Evolutionary conservation across 1,140 invertebrate genomes (phyloP), one percentile per base, ranked within the genome.

Genomic region (Nebria ingens): DNA sequence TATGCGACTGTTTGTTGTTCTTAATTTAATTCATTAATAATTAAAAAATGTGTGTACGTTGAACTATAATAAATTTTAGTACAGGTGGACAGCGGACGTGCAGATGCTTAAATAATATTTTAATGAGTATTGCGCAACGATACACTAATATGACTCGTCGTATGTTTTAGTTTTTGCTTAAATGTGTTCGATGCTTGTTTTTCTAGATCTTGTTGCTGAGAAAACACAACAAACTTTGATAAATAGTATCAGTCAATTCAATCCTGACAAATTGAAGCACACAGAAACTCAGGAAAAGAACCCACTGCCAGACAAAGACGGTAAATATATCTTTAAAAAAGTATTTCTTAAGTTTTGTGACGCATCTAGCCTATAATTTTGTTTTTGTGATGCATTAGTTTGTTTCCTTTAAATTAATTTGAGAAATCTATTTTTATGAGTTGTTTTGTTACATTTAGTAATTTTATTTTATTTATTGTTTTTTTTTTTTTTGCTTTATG

Each of bases 261-360:
- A 93, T 70, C 75, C 85, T 45, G 81, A 75, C 57, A 84, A 85
- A 68, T 74, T 97, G 70, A 96, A 95, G 74, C 93, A 92, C 68
- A 90, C 91, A 19, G 86, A 92, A 72, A 96, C 93, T 23, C 80
- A 90, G 65, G 92, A 95, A 70, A 97, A 97, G 72, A 93, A 93
- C 71, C 83, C 89, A 42, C 81, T 97, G 63, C 93, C 93, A 45
- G 91, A 92, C 69, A 93, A 94, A 83, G 89, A 93, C 78, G 91
- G 93, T 97, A 79, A 73, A 70, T 72, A 38, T 55, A 40, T 21
- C 40, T 53, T 15, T 53, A 49, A 17, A 9, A 54, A 59, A 21
- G 42, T 59, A 23, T 51, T 23, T 56, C 34, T 60, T 51, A n/a
- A n/a, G n/a, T n/a, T n/a, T n/a, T n/a, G n/a, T n/a, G n/a, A 54